phyloP scores from a whole-genome alignment of 2,113 vertebrate genomes.

The Percina caprodes region DNA sequence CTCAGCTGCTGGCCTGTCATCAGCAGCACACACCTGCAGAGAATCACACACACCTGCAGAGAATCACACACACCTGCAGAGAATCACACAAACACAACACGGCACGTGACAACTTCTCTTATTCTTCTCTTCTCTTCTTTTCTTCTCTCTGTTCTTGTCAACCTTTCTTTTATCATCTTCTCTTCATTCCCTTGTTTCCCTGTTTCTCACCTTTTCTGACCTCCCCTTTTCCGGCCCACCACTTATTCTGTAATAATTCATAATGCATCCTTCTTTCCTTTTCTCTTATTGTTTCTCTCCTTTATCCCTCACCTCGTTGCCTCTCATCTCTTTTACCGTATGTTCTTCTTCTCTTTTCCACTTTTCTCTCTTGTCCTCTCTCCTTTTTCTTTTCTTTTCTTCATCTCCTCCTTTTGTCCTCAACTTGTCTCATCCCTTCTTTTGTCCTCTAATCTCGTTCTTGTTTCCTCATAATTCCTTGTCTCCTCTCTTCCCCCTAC shows the following conservation, averaged over 20 bases:
- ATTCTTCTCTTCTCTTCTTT: background rate
- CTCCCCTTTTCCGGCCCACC: background rate
- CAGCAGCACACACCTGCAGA: no score
- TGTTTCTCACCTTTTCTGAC: background rate
- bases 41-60: no score
- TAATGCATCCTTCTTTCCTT: background rate
- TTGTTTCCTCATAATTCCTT: no score
- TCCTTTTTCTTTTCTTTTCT: no score
- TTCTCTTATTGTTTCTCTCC: no score
- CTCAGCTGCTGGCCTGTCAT: no score
- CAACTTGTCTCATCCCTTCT: background rate
- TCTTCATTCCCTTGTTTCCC: background rate
- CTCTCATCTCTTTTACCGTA: background rate
- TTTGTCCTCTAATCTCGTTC: background rate
- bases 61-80: no score
- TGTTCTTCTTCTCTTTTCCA: background rate
- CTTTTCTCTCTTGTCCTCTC: no score
- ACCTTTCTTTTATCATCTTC: background rate
- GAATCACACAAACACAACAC: no score
- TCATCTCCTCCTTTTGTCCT: no score
- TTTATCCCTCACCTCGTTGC: no score
- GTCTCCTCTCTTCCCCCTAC: background rate
- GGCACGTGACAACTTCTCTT: no score
- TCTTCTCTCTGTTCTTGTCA: background rate
- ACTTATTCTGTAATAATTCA: background rate